A percentile compares a stretch with the other conserved stretches of the same genome.
These are phyloP conservation scores for Arctopsyche grandis DNA, from an alignment of 1,140 invertebrate genomes.

Conservation along the genomic window DNA sequence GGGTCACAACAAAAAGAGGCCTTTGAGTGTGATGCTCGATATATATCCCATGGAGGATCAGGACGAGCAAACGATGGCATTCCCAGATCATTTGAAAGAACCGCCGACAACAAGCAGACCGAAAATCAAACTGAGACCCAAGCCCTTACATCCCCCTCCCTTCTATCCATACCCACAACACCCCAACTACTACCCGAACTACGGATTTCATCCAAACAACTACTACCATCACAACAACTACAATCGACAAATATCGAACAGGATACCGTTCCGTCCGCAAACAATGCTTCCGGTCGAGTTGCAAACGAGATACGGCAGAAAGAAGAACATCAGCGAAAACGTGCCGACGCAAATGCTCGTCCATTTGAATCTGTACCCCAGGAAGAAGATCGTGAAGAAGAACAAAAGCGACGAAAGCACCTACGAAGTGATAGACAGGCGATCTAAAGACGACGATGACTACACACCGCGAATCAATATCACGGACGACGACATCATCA, in stretches of 20 bases:
- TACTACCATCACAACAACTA: conserved; percentile 23
- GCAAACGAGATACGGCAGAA: not conserved
- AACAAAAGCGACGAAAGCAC: conserved; percentile 21
- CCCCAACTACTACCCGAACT: conserved; percentile 25
- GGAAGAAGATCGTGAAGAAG: conserved; percentile 43
- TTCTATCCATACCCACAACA: not conserved
- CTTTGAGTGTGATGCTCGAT: conserved; percentile 52
- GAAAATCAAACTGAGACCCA: conserved; percentile 21
- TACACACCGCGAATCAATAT: not conserved
- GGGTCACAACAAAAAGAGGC: conserved; percentile 45
- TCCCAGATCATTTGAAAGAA: conserved; percentile 51
- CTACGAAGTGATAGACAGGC: conserved; percentile 39
- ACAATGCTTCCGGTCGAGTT: not conserved
- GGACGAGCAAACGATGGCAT: conserved; percentile 50
- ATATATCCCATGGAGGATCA: conserved; percentile 51
- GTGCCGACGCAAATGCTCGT: conserved; percentile 49
- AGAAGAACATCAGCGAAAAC: conserved; percentile 23
- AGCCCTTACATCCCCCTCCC: conserved; percentile 6
- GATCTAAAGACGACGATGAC: conserved; percentile 20
- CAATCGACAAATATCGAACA: conserved; percentile 33
- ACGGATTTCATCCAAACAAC: not conserved
- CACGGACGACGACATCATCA: not conserved
- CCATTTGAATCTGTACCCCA: conserved; percentile 51
- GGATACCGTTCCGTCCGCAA: conserved; percentile 12
- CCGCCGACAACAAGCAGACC: conserved; percentile 22